Evolutionary conservation across 2,888 invertebrate species (phyloP), one percentile per base, ranked within the genome.

Genomic region (Scelioninae gen. 2): DNA sequence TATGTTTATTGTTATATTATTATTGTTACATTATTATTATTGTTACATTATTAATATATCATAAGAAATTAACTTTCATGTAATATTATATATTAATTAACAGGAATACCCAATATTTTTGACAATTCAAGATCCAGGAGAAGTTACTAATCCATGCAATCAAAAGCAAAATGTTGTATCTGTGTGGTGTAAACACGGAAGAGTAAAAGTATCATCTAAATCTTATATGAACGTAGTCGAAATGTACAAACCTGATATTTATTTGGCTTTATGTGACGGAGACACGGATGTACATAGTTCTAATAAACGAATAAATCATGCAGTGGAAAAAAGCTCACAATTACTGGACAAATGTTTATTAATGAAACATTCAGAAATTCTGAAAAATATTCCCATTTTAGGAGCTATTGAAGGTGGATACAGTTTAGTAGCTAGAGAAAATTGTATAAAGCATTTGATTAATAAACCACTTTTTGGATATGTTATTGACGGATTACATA

Each of bases 401-500:
- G 94, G 92, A 69, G 90, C 91, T 2, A 86, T 95, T 53, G 92
- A 92, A 75, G 96, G 95, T n/a, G 93, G 94, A 3, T 93, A 91
- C 80, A 87, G 89, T 83, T 85, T 88, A n/a, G 87, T 88, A 52
- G 90, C 91, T 72, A 89, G 94, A 81, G 87, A 90, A 74, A 87
- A 89, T 55, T 92, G 90, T 55, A 90, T 93, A 13, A 87, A 90
- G 75, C 89, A 90, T 64, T 86, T 92, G 22, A 86, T 88, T 50
- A 86, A 91, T 13, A 86, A 91, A 15, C 84, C 88, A 63, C 85
- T 94, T 57, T 87, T 87, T 63, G 97, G 96, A 1, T 93, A 92
- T 84, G 88, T 95, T 1, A 89, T 97, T 41, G 94, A 95, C 82
- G 96, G 96, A 1, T 89, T 96, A 61, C 93, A 94, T 78, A 91